Percentiles rank a stretch among this genome's conserved stretches.
Conservation (phyloP, 2,113 vertebrate species). For the Corythornis cristatus region DNA sequence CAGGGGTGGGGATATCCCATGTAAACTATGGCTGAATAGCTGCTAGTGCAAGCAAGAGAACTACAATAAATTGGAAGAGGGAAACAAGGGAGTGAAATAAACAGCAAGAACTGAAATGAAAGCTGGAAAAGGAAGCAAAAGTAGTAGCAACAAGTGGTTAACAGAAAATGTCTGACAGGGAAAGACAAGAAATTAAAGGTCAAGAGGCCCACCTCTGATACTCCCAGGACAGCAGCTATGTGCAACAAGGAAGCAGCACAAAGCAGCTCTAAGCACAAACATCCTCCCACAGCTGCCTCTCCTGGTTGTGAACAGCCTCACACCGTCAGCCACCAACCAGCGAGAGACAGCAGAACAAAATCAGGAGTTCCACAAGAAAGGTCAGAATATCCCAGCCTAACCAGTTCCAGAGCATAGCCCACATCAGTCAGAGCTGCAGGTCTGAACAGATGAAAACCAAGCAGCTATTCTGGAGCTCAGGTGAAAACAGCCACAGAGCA, state of each 20-base stretch:
- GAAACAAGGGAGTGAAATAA: background rate
- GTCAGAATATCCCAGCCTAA: background rate
- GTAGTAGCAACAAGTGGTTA: background rate
- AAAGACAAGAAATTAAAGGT: background rate
- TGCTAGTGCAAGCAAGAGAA: background rate
- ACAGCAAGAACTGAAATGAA: background rate
- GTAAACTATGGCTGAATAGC: background rate
- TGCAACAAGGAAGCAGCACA: background rate
- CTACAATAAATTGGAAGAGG: background rate
- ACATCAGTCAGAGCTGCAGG: background rate
- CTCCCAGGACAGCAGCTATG: background rate
- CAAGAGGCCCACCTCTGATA: background rate
- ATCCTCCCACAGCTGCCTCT: background rate
- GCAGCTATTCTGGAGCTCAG: rapidly evolving
- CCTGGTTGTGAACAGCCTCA: background rate
- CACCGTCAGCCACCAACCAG: background rate
- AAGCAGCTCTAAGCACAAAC: background rate
- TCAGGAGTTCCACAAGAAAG: background rate
- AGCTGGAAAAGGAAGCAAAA: background rate
- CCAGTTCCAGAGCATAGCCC: background rate
- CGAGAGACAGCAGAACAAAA: background rate
- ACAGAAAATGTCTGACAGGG: background rate
- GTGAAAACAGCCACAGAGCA: background rate
- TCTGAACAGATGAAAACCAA: background rate
- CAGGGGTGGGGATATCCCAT: background rate